Base-by-base conservation (phyloP, 2,888 invertebrate genomes). In the Drosophila kuntzei region DNA sequence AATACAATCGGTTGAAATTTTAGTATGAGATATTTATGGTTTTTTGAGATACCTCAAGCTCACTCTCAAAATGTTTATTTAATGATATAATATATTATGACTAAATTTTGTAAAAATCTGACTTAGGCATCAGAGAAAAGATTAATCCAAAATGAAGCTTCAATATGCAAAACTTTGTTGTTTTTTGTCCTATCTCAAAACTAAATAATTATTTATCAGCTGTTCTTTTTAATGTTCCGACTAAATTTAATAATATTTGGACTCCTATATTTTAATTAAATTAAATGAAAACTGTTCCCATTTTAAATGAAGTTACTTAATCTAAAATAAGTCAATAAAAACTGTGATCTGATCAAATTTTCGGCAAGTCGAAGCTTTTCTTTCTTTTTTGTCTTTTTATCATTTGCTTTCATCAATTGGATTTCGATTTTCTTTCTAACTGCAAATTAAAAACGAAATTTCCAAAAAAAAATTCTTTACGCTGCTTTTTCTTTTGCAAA, bases 401-500 rank as follows among this genome's bases (percentile, higher is more conserved):
- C 2, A 37, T 54, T 61, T 53, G 43, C 61, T 25, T 61, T 54
- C 18, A 25, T 54, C 32, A 59, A 72, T 77, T 73, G 55, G 80
- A 58, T 32, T 37, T 41, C 41, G 47, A 53, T 44, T 61, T 68
- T 63, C 20, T 46, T 32, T 46, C 43, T 59, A 37, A 54, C 11
- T 34, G 32, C 57, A 41, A 83, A 83, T 60, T 64, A 43, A 66
- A 80, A 80, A 64, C 27, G 34, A 68, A 63, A 58, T 46, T 60
- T 59, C 43, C 44, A 39, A 49, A 51, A 53, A 8, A 22, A 57
- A 43, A 61, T 60, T 61, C 62, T 74, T 78, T 66, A 54, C 37
- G 71, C 88, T 76, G 80, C 67, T 80, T 79, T 83, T 61, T 50
- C 22, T 39, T 54, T 54, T 54, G 80, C 77, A 77, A 68, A 70